Evolutionary conservation across 1,140 invertebrate genomes (phyloP).

Genomic region (Aphaenogaster ashmeadi): DNA sequence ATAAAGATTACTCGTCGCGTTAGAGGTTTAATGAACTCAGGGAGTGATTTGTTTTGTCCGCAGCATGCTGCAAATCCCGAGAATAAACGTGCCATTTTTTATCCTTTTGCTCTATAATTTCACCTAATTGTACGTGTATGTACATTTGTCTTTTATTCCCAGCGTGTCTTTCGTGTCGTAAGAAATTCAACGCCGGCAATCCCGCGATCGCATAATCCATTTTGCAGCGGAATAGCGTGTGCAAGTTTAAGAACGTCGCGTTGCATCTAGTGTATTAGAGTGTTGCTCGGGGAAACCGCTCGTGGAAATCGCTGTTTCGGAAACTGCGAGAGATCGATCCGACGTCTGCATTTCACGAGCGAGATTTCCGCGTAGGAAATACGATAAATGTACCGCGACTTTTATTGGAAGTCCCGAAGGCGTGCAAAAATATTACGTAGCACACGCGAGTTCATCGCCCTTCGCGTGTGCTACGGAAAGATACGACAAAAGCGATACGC

Average conservation of each 20-base stretch:
- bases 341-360: conserved; percentile 11
- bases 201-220: conserved; percentile 25
- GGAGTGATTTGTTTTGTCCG: background rate
- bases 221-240: conserved; percentile 8
- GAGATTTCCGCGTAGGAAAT: conserved; percentile 12
- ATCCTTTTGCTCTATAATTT: conserved; percentile 9
- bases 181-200: conserved; percentile 13
- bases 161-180: background rate
- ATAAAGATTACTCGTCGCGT: conserved; percentile 7
- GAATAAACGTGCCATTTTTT: background rate
- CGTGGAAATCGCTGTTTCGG: conserved; percentile 12
- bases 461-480: background rate
- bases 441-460: background rate
- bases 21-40: background rate
- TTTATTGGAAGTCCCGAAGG: background rate
- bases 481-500: background rate
- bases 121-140: conserved; percentile 22
- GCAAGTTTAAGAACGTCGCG: conserved; percentile 14
- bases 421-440: conserved; percentile 18
- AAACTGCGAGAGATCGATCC: conserved; percentile 17
- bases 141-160: background rate
- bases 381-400: conserved; percentile 34
- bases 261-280: background rate
- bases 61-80: background rate
- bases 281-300: background rate